Evolutionary conservation across 2,113 vertebrate genomes (phyloP), one percentile per base, ranked within the genome.

Genomic region (Melanotaenia duboulayi): DNA sequence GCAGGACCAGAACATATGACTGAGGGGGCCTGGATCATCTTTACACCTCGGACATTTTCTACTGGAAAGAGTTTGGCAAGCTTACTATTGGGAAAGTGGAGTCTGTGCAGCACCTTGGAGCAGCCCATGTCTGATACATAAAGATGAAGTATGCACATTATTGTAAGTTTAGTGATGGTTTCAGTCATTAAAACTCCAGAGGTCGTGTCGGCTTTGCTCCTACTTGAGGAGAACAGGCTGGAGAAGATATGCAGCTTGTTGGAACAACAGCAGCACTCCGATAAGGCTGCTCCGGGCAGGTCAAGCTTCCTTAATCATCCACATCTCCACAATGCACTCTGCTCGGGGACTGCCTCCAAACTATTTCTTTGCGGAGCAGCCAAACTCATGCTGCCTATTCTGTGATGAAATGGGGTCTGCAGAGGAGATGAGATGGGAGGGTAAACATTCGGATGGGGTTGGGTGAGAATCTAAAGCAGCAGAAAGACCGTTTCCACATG

Each of bases 401-500:
- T 59, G 58, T 24, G 56, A 44, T 42, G 28, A 61, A 48, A 70
- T 46, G 44, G 17, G 20, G 25, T 11, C 46, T 46, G 48, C 22
- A 23, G 59, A 56, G 23, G 69, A 58, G 78, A 71, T 54, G 69
- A 58, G 78, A 71, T 54, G 12, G 19, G 10, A 49, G 37, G 40
- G 42, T 66, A 84, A 84, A 89, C 81, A 85, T 82, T 76, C 85
- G 78, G 68, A 80, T 50, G 63, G 54, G 57, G 64, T 19, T 76
- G 35, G 57, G 58, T 69, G 57, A 72, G 78, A 56, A 80, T 40
- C 63, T 46, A 73, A 67, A 32, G 35, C 49, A 54, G 59, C 75
- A 81, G 76, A 79, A 42, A 71, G 57, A 68, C 71, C 48, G 76
- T 70, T 84, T 78, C 77, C 82, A 89, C 79, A 88, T 82, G 62